These are phyloP conservation scores for Phalacrocorax carbo DNA, from an alignment of 2,113 vertebrate species.

Conservation along the genomic window DNA sequence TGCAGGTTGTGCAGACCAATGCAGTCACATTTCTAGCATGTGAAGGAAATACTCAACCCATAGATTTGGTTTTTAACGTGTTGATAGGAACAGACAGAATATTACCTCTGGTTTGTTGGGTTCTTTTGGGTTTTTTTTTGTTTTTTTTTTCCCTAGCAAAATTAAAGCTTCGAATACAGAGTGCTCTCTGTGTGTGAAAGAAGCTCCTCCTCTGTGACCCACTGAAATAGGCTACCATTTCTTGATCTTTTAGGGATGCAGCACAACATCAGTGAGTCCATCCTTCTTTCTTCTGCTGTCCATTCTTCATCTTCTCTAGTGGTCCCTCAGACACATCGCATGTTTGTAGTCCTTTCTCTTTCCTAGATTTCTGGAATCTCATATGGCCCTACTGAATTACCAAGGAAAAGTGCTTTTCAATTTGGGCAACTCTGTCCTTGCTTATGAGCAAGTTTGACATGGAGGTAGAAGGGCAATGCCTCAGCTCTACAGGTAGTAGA, in stretches of 20 bases:
- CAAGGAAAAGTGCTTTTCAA: neutral
- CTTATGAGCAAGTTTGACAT: neutral
- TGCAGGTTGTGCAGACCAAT: neutral
- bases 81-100: neutral
- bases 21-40: neutral
- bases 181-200: neutral
- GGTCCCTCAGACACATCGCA: accelerated
- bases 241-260: neutral
- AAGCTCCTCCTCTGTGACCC: neutral
- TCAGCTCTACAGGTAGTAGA: neutral
- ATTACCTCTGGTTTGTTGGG: neutral
- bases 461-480: neutral
- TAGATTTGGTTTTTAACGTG: neutral
- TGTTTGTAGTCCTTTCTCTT: neutral
- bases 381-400: neutral
- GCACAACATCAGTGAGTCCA: neutral
- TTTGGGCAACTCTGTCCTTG: neutral
- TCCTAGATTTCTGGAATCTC: neutral
- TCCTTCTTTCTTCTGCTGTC: neutral
- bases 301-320: neutral
- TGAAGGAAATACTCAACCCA: neutral
- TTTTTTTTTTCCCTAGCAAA: neutral
- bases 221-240: neutral
- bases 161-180: neutral
- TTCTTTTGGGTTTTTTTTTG: no score